Evolutionary conservation across 2,888 invertebrate species (phyloP).

Genomic region (Cosmia pyralina): DNA sequence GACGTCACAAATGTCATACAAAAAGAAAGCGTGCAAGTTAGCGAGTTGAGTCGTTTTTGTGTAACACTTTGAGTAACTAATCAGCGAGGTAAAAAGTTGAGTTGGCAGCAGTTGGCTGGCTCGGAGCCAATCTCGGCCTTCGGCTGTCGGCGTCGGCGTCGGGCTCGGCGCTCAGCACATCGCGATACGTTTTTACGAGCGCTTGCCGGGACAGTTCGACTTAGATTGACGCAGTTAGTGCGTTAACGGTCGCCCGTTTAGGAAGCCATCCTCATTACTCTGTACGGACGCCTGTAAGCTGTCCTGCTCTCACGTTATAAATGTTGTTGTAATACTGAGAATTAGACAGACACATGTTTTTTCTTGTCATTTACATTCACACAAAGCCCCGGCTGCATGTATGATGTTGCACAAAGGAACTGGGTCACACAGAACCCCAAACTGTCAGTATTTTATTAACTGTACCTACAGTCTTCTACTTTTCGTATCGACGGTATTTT

Average conservation of each 20-base stretch:
- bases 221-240: constrained; percentile 32
- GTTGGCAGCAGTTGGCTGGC: constrained; percentile 59
- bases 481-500: neutral
- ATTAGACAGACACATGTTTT: neutral
- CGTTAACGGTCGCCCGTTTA: constrained; percentile 39
- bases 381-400: neutral
- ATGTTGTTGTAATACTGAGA: neutral
- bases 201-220: constrained; percentile 19
- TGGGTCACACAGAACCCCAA: neutral
- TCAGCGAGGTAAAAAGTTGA: constrained; percentile 68
- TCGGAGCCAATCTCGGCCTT: constrained; percentile 39
- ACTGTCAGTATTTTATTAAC: neutral
- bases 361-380: neutral
- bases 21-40: constrained; percentile 60
- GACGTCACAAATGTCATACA: constrained; percentile 44
- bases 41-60: constrained; percentile 65
- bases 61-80: constrained; percentile 70
- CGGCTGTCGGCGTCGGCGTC: constrained; percentile 43
- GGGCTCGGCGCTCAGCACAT: constrained; percentile 26
- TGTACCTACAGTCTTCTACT: neutral
- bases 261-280: constrained; percentile 41
- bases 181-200: constrained; percentile 34
- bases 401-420: constrained; percentile 4
- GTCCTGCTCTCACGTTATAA: neutral
- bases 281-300: constrained; percentile 25